phyloP scores from a whole-genome alignment of 2,797 vertebrate species.

The Esox masquinongy region DNA sequence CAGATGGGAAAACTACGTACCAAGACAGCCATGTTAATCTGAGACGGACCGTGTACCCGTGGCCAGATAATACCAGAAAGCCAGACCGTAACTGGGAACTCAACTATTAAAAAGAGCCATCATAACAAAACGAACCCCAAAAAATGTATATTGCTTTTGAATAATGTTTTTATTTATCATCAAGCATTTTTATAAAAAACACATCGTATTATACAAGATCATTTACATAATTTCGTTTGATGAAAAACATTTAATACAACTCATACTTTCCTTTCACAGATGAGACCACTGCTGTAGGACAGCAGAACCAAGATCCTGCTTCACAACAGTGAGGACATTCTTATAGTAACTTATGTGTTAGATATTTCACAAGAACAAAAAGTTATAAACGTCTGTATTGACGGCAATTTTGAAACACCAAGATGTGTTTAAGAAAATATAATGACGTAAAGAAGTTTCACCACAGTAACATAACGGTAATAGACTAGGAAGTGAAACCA shows the following conservation, averaged over 20 bases:
- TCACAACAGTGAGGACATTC: slow-evolving; percentile 5
- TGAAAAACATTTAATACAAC: slow-evolving; percentile 14
- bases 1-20: not conserved
- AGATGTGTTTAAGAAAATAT: not conserved
- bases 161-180: slow-evolving; percentile 21
- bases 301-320: not conserved
- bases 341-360: not conserved
- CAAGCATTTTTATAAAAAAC: slow-evolving; percentile 5
- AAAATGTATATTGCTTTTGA: slow-evolving; percentile 12
- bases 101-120: not conserved
- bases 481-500: not conserved
- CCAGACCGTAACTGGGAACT: not conserved
- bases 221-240: slow-evolving; percentile 5
- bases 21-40: not conserved
- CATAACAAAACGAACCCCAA: slow-evolving; percentile 7
- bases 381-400: not conserved
- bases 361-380: slow-evolving; percentile 4
- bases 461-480: not conserved
- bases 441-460: not conserved
- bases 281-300: not conserved
- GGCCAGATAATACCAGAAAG: not conserved
- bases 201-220: slow-evolving; percentile 7
- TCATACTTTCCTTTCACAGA: not conserved
- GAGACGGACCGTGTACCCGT: slow-evolving; percentile 7
- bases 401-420: not conserved